phyloP scores from a whole-genome alignment of 1,140 invertebrate genomes.

The Neelides sp. region DNA sequence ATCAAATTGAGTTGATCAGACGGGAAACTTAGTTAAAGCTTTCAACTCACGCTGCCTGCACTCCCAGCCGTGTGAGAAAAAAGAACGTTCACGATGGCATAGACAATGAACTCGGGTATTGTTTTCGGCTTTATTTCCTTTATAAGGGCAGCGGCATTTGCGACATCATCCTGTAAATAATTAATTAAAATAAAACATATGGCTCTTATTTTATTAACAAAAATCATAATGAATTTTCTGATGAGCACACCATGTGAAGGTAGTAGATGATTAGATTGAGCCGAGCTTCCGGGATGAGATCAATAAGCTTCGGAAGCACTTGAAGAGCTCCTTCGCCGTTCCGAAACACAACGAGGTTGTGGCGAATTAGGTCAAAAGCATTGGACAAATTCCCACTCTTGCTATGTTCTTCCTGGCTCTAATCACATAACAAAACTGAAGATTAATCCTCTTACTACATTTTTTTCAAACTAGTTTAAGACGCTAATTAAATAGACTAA shows the following conservation, averaged over 20 bases:
- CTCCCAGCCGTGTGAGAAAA: slow-evolving; percentile 83
- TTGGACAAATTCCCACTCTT: slow-evolving; percentile 28
- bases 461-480: too few species aligned
- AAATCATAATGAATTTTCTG: too few species aligned
- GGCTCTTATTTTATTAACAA: background rate
- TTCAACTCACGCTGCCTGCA: slow-evolving; percentile 44
- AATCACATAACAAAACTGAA: background rate
- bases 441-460: background rate
- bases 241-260: slow-evolving; percentile 55
- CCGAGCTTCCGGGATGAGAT: slow-evolving; percentile 91
- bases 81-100: slow-evolving; percentile 87
- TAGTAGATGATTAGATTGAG: slow-evolving; percentile 93
- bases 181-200: background rate
- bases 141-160: slow-evolving; percentile 78
- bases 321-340: slow-evolving; percentile 85
- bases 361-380: slow-evolving; percentile 73
- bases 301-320: slow-evolving; percentile 77
- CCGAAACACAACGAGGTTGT: slow-evolving; percentile 92
- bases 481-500: too few species aligned
- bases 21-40: too few species aligned
- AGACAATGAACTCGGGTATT: slow-evolving; percentile 91
- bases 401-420: slow-evolving; percentile 30
- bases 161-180: slow-evolving; percentile 53
- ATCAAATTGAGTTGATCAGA: background rate
- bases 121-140: slow-evolving; percentile 85